These are phyloP conservation scores for Diarsia rubi DNA, from an alignment of 2,888 invertebrate species.

Conservation along the genomic window DNA sequence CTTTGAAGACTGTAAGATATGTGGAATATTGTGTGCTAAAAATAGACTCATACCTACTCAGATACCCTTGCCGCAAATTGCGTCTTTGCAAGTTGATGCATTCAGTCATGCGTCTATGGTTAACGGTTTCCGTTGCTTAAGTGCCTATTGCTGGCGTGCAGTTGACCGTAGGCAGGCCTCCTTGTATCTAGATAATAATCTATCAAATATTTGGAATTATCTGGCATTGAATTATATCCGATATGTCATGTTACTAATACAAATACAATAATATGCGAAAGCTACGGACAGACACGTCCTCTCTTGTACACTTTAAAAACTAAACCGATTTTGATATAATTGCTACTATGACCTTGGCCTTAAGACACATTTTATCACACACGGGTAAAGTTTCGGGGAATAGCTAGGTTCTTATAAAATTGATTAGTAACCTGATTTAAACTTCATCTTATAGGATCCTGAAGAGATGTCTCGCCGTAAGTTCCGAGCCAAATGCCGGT, in stretches of 20 bases:
- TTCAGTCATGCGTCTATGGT: not conserved
- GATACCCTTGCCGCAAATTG: not conserved
- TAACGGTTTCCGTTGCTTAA: not conserved
- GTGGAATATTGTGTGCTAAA: not conserved
- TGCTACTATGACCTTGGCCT: not conserved
- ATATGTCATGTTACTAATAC: not conserved
- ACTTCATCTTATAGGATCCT: constrained; percentile 75
- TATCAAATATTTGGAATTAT: not conserved
- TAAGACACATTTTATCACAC: not conserved
- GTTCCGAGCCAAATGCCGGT: constrained; percentile 88
- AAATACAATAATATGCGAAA: not conserved
- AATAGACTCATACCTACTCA: not conserved
- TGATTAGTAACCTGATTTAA: not conserved
- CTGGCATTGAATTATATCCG: not conserved
- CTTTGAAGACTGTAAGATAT: not conserved
- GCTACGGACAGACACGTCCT: not conserved
- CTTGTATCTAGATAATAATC: too few species aligned
- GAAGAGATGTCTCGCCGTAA: constrained; percentile 81
- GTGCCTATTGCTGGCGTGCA: not conserved
- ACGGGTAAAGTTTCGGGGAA: not conserved
- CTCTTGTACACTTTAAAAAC: not conserved
- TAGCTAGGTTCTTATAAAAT: not conserved
- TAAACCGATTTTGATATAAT: not conserved
- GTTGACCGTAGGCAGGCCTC: not conserved
- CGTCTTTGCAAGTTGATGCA: not conserved